Conservation (phyloP, 1,140 invertebrate genomes). For the Drosophila lacteicornis region DNA sequence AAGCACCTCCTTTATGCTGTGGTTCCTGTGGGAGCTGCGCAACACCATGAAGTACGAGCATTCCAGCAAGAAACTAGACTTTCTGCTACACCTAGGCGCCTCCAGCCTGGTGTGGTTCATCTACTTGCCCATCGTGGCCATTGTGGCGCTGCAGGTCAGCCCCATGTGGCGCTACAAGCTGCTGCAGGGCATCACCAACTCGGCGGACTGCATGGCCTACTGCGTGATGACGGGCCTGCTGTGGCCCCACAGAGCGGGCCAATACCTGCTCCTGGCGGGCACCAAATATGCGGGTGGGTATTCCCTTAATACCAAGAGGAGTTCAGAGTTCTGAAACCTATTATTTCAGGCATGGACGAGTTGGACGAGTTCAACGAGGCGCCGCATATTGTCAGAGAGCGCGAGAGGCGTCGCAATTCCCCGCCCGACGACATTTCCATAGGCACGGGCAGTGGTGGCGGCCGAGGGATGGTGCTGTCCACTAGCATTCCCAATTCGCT, state of each 20-base stretch:
- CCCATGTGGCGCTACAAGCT: slow-evolving; percentile 98
- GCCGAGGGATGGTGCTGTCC: slow-evolving; percentile 70
- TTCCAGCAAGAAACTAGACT: slow-evolving; percentile 95
- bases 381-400: slow-evolving; percentile 88
- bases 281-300: slow-evolving; percentile 87
- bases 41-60: slow-evolving; percentile 97
- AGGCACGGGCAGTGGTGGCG: slow-evolving; percentile 36
- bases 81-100: slow-evolving; percentile 97
- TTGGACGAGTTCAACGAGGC: slow-evolving; percentile 96
- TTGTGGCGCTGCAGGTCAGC: slow-evolving; percentile 96
- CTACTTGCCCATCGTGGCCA: slow-evolving; percentile 96
- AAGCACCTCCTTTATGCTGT: slow-evolving; percentile 95
- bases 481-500: slow-evolving; percentile 75
- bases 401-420: slow-evolving; percentile 75
- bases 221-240: slow-evolving; percentile 96
- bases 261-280: slow-evolving; percentile 93
- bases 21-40: slow-evolving; percentile 97
- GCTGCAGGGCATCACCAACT: slow-evolving; percentile 96
- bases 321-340: not conserved
- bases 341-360: slow-evolving; percentile 89
- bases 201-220: slow-evolving; percentile 96
- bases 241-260: slow-evolving; percentile 96
- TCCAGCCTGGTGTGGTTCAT: slow-evolving; percentile 99
- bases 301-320: rapidly evolving
- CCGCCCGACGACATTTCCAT: slow-evolving; percentile 72